These are phyloP conservation scores for Amblyjoppa proteus DNA, from an alignment of 2,888 invertebrate genomes.

Conservation along the genomic window DNA sequence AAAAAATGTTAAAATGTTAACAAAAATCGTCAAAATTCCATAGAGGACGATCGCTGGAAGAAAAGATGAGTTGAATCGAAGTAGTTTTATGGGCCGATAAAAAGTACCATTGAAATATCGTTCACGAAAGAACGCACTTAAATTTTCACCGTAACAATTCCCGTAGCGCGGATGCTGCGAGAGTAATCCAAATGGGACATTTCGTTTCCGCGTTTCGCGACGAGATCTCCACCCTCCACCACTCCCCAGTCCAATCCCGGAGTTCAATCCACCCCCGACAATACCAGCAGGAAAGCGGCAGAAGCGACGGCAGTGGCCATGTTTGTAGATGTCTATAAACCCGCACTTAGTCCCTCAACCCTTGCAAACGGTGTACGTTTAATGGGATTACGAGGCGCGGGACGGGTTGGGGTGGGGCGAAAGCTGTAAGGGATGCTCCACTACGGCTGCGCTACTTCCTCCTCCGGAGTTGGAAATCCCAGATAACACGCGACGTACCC, in stretches of 20 bases:
- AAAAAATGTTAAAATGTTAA: background rate
- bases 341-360: conserved; percentile 59
- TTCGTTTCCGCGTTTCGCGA: conserved; percentile 33
- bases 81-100: background rate
- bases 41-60: background rate
- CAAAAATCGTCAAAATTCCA: background rate
- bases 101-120: background rate
- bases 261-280: conserved; percentile 1
- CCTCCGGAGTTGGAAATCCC: conserved; percentile 45
- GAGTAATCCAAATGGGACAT: conserved; percentile 27
- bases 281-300: conserved; percentile 25
- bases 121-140: background rate
- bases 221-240: background rate
- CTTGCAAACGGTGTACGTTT: conserved; percentile 56
- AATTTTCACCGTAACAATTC: conserved; percentile 5
- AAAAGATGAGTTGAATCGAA: background rate
- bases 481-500: conserved; percentile 45
- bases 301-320: conserved; percentile 23
- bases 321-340: conserved; percentile 63
- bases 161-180: background rate
- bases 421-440: conserved; percentile 22
- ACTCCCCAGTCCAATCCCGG: background rate
- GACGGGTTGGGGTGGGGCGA: background rate
- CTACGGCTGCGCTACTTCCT: conserved; percentile 26
- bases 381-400: conserved; percentile 62